phyloP scores from a whole-genome alignment of 2,888 invertebrate genomes.

The Lymantria dispar region DNA sequence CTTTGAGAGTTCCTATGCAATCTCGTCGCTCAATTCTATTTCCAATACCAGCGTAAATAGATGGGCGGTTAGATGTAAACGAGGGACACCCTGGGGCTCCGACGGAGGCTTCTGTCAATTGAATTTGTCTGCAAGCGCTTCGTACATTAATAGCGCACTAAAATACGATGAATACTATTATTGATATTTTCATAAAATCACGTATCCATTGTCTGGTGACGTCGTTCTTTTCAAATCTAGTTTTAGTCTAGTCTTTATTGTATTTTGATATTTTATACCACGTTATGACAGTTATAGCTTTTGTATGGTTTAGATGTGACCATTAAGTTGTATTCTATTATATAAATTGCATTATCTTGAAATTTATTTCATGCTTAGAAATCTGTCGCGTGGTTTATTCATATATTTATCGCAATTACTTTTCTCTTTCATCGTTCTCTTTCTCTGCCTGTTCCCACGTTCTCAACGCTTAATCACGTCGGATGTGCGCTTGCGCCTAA shows the following conservation, averaged over 20 bases:
- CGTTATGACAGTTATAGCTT: conserved; percentile 41
- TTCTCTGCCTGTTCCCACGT: conserved; percentile 72
- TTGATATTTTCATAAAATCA: conserved; percentile 71
- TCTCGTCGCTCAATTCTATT: conserved; percentile 73
- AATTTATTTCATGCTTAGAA: conserved; percentile 13
- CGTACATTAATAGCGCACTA: conserved; percentile 73
- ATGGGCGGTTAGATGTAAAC: conserved; percentile 69
- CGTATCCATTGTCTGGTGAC: conserved; percentile 56
- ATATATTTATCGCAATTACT: conserved; percentile 37
- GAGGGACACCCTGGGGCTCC: conserved; percentile 69
- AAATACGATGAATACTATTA: conserved; percentile 71
- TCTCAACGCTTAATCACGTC: conserved; percentile 68
- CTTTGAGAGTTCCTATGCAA: conserved; percentile 69
- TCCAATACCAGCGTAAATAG: conserved; percentile 71
- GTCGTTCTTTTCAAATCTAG: conserved; percentile 51
- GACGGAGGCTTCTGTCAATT: conserved; percentile 74
- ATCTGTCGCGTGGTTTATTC: conserved; percentile 30
- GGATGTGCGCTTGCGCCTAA: conserved; percentile 70
- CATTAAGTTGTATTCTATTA: conserved; percentile 44
- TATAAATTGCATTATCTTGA: conserved; percentile 18
- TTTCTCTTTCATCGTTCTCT: conserved; percentile 54
- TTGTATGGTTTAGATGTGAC: conserved; percentile 49
- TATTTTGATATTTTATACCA: conserved; percentile 42
- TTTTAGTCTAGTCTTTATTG: conserved; percentile 59
- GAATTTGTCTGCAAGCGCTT: conserved; percentile 80